Percentiles rank a stretch among this genome's conserved stretches.
Conservation (phyloP, 2,797 vertebrate species). For the Odontamblyopus rebecca region DNA sequence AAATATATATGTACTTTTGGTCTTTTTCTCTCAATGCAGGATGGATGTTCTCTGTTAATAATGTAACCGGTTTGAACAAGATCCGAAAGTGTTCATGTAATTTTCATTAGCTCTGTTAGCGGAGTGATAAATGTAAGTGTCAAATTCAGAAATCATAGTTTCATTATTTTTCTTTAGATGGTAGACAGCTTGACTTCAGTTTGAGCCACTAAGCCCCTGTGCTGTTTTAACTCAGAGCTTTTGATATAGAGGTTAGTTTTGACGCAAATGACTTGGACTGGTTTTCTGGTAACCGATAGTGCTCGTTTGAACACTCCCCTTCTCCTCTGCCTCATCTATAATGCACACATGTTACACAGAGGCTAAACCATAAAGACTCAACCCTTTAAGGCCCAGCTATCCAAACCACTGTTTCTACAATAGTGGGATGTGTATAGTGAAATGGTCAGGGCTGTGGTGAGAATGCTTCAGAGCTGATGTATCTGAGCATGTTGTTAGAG, state of each 20-base stretch:
- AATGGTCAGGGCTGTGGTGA: constrained; percentile 19
- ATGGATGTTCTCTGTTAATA: constrained; percentile 81
- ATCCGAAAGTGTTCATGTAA: constrained; percentile 79
- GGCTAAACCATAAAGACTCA: constrained; percentile 52
- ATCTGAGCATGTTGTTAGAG: constrained; percentile 37
- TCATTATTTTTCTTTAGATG: constrained; percentile 6
- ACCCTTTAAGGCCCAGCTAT: constrained; percentile 28
- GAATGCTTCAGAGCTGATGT: constrained; percentile 34
- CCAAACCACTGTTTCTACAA: constrained; percentile 36
- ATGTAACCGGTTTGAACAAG: constrained; percentile 83
- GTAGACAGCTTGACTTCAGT: constrained; percentile 33
- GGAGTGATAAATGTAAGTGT: constrained; percentile 66
- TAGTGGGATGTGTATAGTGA: constrained; percentile 10
- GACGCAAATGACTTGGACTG: constrained; percentile 54
- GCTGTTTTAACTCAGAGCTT: constrained; percentile 40
- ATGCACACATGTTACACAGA: constrained; percentile 55
- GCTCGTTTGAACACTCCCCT: constrained; percentile 54
- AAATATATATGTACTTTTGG: constrained; percentile 55
- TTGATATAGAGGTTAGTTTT: constrained; percentile 43
- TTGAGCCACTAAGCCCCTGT: constrained; percentile 30
- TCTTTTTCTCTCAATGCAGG: constrained; percentile 56
- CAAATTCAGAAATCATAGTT: constrained; percentile 35
- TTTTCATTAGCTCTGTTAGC: constrained; percentile 80
- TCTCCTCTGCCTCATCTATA: constrained; percentile 69
- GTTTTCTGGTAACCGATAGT: constrained; percentile 69